phyloP scores from a whole-genome alignment of 2,888 invertebrate genomes.

The Magallana nippona region DNA sequence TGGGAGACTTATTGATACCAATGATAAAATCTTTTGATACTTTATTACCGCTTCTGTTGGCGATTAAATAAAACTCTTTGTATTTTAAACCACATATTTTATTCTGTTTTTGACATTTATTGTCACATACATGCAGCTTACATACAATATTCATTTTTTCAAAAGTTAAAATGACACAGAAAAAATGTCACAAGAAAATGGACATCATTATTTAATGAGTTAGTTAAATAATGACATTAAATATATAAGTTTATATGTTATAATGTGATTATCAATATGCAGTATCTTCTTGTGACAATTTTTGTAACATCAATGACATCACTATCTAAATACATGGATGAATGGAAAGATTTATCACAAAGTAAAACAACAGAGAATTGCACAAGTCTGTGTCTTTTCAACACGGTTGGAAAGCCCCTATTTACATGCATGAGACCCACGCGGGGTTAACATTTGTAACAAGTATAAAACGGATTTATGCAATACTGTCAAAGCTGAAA shows the following conservation, averaged over 20 bases:
- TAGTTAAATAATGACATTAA: neutral
- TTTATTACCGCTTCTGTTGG: too few relatives aligned
- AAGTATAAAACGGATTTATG: slow-evolving; percentile 27
- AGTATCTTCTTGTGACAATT: neutral
- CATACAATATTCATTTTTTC: slow-evolving; percentile 28
- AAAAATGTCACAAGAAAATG: slow-evolving; percentile 12
- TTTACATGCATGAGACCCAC: slow-evolving; percentile 24
- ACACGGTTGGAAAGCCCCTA: slow-evolving; percentile 29
- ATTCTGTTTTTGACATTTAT: slow-evolving; percentile 23
- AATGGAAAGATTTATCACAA: slow-evolving; percentile 33
- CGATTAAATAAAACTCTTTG: neutral
- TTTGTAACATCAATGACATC: slow-evolving; percentile 18
- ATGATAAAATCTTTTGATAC: too few relatives aligned
- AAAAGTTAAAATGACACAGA: neutral
- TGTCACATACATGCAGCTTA: slow-evolving; percentile 32
- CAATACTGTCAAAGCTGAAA: slow-evolving; percentile 31
- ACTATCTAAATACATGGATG: slow-evolving; percentile 12
- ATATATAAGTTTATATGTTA: too few relatives aligned
- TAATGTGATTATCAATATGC: too few relatives aligned
- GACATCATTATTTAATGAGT: neutral
- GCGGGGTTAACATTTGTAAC: neutral
- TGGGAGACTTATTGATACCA: too few relatives aligned
- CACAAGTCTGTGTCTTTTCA: slow-evolving; percentile 18
- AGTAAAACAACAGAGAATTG: slow-evolving; percentile 17
- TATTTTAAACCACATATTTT: slow-evolving; percentile 28